Base-by-base conservation (phyloP, 2,888 invertebrate species). In the Parnassius glacialis region DNA sequence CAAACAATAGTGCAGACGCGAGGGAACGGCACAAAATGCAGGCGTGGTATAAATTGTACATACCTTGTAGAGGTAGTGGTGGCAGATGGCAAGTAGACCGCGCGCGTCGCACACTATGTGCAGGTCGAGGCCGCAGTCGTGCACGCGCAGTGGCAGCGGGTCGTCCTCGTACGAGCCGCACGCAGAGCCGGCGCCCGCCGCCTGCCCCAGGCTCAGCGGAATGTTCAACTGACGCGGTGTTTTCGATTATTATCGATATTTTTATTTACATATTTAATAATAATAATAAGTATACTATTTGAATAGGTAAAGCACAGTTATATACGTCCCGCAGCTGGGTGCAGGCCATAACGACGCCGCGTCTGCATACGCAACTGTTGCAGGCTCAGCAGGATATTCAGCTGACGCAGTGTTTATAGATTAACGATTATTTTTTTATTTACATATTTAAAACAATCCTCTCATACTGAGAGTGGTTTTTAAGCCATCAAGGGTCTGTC, bases 11-110 rank as follows among this genome's bases (percentile, higher is more conserved):
- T 20, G 20, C 20, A 20, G 20, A 20, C 20, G 20, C 20, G 20
- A 20, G 20, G 2, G 20, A 20, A 20, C 2, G 20, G 20, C 20
- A 20, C 34, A 7, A 34, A 34, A 34, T 34, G 7, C 9, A 11
- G 12, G 25, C 12, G n/a, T 34, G 3, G 16, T 12, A 10, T 9
- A 41, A 3, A 60, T 63, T 81, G 20, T 20, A 20, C 20, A 2
- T 53, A 95, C 95, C 83, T 96, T 95, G 77, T 96, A 97, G 3
- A 97, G 86, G 75, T 97, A 97, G 80, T 97, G 96, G 82, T 97
- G 96, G 72, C 96, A 96, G 62, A 91, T 84, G 67, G 87, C 87
- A 44, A 97, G 93, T 79, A 95, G 92, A 61, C 97, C 97, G 10
- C 91, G 84, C 55, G 94, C 93, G 76, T 96, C 95, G 51, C 96